Evolutionary conservation across 2,113 vertebrate genomes (phyloP).

Genomic region (Podiceps cristatus): DNA sequence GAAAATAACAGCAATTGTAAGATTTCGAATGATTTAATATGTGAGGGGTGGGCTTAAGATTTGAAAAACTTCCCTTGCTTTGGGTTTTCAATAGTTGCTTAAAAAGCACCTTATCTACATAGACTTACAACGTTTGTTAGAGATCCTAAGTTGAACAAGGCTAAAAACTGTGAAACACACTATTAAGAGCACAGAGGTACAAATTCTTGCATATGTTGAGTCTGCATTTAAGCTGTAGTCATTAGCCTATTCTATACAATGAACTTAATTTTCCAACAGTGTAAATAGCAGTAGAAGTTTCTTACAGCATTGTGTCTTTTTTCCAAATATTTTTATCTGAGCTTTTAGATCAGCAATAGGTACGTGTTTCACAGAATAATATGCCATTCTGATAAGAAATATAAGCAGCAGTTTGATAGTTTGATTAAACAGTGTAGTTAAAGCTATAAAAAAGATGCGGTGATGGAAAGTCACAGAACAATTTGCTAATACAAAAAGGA

Average conservation of each 20-base stretch:
- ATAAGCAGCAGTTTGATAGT: neutral
- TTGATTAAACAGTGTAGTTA: neutral
- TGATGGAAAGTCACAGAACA: neutral
- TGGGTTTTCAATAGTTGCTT: constrained; percentile 5
- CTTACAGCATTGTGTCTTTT: neutral
- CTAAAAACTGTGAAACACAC: neutral
- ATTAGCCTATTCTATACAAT: neutral
- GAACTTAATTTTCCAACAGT: neutral
- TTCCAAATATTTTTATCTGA: neutral
- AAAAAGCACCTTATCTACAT: neutral
- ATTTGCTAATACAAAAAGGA: neutral
- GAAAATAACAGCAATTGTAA: constrained; percentile 89
- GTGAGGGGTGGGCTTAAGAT: constrained; percentile 43
- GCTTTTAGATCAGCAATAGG: neutral
- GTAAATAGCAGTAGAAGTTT: neutral
- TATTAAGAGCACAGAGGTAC: neutral
- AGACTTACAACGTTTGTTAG: neutral
- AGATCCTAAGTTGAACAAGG: neutral
- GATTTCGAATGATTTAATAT: constrained; percentile 53
- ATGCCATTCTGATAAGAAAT: neutral
- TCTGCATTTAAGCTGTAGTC: neutral
- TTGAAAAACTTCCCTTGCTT: neutral
- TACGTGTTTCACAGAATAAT: neutral
- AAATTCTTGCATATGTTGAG: neutral
- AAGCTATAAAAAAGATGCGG: neutral